Evolutionary conservation across 2,113 vertebrate genomes (phyloP).

Genomic region (Pao palembangensis): DNA sequence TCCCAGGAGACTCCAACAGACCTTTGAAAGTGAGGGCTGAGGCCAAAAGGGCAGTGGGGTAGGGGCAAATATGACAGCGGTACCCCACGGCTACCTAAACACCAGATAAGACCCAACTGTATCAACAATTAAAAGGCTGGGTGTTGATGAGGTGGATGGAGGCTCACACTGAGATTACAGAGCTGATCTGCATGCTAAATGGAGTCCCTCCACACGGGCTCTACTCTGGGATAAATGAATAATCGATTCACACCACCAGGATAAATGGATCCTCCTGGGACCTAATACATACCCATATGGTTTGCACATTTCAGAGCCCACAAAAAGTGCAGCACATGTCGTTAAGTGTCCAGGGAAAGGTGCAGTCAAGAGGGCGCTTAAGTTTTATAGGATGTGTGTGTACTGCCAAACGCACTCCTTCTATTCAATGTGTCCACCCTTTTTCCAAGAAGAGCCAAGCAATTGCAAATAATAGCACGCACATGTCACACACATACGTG

Average conservation of each 20-base stretch:
- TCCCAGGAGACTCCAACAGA: slow-evolving; percentile 31
- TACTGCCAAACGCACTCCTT: slow-evolving; percentile 57
- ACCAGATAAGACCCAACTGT: slow-evolving; percentile 63
- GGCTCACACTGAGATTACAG: slow-evolving; percentile 4
- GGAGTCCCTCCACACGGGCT: slow-evolving; percentile 6
- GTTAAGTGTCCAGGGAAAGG: slow-evolving; percentile 34
- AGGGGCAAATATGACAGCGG: slow-evolving; percentile 48
- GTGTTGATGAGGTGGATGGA: slow-evolving; percentile 39
- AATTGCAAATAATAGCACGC: slow-evolving; percentile 15
- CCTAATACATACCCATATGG: slow-evolving; percentile 23
- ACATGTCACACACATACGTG: slow-evolving; percentile 5
- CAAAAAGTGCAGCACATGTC: slow-evolving; percentile 39
- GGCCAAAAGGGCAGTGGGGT: slow-evolving; percentile 44
- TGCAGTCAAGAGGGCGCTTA: slow-evolving; percentile 34
- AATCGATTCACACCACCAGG: slow-evolving; percentile 13
- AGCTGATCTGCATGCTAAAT: not conserved
- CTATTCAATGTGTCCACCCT: slow-evolving; percentile 45
- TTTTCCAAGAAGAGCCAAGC: slow-evolving; percentile 41
- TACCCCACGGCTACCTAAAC: slow-evolving; percentile 64
- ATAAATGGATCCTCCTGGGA: slow-evolving; percentile 14
- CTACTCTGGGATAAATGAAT: slow-evolving; percentile 4
- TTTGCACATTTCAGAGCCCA: slow-evolving; percentile 37
- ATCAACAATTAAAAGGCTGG: slow-evolving; percentile 53
- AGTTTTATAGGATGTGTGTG: slow-evolving; percentile 54
- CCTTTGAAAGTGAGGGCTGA: slow-evolving; percentile 47